Conservation (phyloP, 2,888 invertebrate genomes). For the Biston stratarius region DNA sequence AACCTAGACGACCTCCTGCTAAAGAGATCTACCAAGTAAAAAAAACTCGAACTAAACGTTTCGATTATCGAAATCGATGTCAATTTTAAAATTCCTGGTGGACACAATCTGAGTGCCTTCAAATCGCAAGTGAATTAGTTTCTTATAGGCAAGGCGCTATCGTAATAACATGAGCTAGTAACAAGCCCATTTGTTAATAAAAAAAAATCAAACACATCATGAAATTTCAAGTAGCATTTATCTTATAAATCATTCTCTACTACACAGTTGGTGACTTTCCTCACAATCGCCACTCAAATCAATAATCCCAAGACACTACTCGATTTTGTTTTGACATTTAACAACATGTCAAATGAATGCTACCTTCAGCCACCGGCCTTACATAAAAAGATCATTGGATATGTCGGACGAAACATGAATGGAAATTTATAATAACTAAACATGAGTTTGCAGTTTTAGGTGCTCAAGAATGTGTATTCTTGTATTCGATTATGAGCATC, state of each 20-base stretch:
- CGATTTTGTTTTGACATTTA: conserved; percentile 84
- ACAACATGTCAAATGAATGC: conserved; percentile 62
- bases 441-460: conserved; percentile 64
- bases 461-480: conserved; percentile 40
- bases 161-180: no score
- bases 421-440: conserved; percentile 63
- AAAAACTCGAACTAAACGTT: no score
- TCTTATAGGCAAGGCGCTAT: no score
- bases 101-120: no score
- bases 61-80: no score
- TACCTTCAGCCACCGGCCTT: conserved; percentile 37
- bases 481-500: conserved; percentile 34
- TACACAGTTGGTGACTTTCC: conserved; percentile 66
- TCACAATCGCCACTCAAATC: conserved; percentile 43
- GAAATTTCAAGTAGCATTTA: conserved; percentile 44
- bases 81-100: no score
- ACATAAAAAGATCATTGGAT: conserved; percentile 61
- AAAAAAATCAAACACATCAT: conserved; percentile 47
- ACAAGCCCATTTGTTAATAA: no score
- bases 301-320: conserved; percentile 78
- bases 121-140: no score
- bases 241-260: conserved; percentile 56
- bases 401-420: conserved; percentile 60
- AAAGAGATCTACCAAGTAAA: no score
- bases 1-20: no score